Base-by-base conservation (phyloP, 1,140 invertebrate species). In the Reticulitermes speratus region DNA sequence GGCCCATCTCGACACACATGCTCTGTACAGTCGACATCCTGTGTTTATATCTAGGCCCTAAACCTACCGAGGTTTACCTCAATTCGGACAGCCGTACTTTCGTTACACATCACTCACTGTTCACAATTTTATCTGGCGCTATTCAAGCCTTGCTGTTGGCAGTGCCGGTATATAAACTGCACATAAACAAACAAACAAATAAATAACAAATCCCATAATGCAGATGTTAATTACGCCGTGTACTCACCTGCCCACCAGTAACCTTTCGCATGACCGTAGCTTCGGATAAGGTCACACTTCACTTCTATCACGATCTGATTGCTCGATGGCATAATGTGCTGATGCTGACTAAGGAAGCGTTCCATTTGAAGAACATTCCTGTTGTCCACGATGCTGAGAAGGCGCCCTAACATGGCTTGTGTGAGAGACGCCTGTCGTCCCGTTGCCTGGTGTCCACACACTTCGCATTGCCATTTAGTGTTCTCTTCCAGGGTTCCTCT, bases 231-330 rank as follows among this genome's bases (percentile, higher is more conserved):
- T 14, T n/a, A 2, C 9, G 38, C 16, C 16, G 16, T 16, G 81
- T 32, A 55, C 83, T 86, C 14, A 86, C 85, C 85, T 30, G 55
- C 38, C 45, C 82, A 86, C 3, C 19, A 44, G 52, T 44, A 52
- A 3, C 75, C 85, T 7, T 48, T 11, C 8, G 44, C 8, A 38
- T 86, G 86, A 0, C 86, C 86, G 8, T 59, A 69, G 45, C 30
- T 3, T 21, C 86, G 83, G 38, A 86, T 55, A 1, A 86, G 86
- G 48, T 32, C 23, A 9, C 75, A 32, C 82, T 86, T 86, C 0
- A 86, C 30, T 83, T 86, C 82, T 21, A 86, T 45, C 44, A 84
- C 38, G 3, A 86, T 44, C 45, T 86, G 86, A 48, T 86, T 86
- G 86, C 25, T 84, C 8, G 86, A 32, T 1, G 86, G 86, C 86